Base-by-base conservation (phyloP, 2,113 vertebrate species). In the Procavia capensis region DNA sequence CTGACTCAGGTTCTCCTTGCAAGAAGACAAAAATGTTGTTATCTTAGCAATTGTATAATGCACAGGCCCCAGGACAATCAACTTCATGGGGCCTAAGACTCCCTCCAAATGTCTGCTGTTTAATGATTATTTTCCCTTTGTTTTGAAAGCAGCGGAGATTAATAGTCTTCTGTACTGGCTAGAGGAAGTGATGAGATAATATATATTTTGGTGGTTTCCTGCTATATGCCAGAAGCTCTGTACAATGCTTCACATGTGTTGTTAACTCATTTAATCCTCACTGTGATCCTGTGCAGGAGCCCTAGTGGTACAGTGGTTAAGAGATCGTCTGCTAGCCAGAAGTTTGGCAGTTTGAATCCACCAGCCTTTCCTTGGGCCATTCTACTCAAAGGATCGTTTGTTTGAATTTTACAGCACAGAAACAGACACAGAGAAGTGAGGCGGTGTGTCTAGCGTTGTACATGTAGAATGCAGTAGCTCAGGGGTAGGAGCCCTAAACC, bases 121-220 rank as follows among this genome's bases (percentile, higher is more conserved):
- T 70, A n/a, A 64, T n/a, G 63, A 41, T 36, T 87, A 54, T 31
- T 29, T 36, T 50, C 36, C 31, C 22, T 74, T 86, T 66, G 82
- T 91, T 72, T 63, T 74, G n/a, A 74, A 70, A 74, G 86, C 43
- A 81, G 41, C 24, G 72, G 43, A 74, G 39, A 81, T 81, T 36
- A 86, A 80, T 25, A 39, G 75, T 72, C 17, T 34, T 84, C 75
- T 86, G 6, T 64, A 64, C 10, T 54, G 43, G n/a, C 74, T 29
- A 3, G 17, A 81, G 54, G 8, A 31, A 6, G 8, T 31, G 17
- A 64, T 16, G 8, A 36, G 7, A 5, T 70, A 61, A 63, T 50
- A 85, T 10, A 31, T 47, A 78, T 85, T 91, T 91, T 54, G 29
- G n/a, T 90, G 70, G 16, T 74, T 81, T n/a, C n/a, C n/a, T 88